These are phyloP conservation scores for Muscidifurax raptorellus DNA, from an alignment of 1,140 invertebrate genomes.

Conservation along the genomic window DNA sequence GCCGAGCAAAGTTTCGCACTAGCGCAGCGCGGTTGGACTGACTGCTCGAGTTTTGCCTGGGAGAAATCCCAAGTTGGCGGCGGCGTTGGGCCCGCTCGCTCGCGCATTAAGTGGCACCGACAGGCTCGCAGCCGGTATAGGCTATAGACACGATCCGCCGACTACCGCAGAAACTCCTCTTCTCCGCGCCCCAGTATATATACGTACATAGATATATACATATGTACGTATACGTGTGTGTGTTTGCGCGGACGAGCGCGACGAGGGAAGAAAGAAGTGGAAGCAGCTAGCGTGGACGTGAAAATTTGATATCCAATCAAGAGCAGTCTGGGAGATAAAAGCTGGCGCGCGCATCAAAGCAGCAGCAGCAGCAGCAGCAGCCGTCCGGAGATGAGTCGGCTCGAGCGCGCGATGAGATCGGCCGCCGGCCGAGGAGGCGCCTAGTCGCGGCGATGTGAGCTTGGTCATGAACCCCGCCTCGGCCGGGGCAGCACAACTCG, in stretches of 20 bases:
- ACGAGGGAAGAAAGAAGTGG: background rate
- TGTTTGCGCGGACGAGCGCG: background rate
- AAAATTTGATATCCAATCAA: conserved; percentile 33
- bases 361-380: too few species aligned
- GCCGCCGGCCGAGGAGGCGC: background rate
- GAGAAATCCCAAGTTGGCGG: background rate
- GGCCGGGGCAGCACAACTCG: conserved; percentile 66
- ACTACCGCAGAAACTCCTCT: background rate
- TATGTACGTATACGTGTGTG: too few species aligned
- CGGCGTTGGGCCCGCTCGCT: background rate
- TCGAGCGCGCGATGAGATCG: too few species aligned
- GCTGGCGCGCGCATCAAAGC: background rate
- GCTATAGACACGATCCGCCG: background rate
- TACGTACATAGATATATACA: too few species aligned
- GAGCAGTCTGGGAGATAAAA: background rate
- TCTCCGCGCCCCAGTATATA: too few species aligned
- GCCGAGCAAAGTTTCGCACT: background rate
- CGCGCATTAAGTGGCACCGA: background rate
- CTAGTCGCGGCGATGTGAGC: conserved; percentile 67
- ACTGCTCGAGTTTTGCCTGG: background rate
- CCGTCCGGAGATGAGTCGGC: background rate
- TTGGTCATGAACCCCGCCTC: conserved; percentile 73
- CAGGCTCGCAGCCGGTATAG: background rate
- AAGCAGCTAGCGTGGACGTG: background rate
- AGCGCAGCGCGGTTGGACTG: background rate